A percentile compares a stretch with the other conserved stretches of the same genome.
phyloP scores from a whole-genome alignment of 2,113 vertebrate species.

The Glaucomys volans region DNA sequence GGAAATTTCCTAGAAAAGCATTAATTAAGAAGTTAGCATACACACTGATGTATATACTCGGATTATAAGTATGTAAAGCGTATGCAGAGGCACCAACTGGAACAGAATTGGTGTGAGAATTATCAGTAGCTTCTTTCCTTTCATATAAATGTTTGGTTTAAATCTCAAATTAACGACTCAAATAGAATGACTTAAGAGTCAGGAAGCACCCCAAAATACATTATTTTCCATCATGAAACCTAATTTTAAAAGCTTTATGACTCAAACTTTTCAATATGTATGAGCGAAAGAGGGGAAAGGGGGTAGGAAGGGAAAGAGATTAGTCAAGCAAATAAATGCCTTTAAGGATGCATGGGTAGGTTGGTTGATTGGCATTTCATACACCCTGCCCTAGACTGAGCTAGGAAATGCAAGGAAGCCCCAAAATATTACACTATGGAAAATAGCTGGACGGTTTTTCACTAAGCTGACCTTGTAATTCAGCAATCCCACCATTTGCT shows the following conservation, averaged over 20 bases:
- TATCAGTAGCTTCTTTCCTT: not conserved
- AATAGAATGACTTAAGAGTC: not conserved
- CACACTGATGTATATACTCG: not conserved
- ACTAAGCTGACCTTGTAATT: not conserved
- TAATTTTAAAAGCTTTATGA: constrained; percentile 52
- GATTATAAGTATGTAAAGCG: constrained; percentile 20
- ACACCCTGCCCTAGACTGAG: not conserved
- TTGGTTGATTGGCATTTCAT: not conserved
- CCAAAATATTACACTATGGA: not conserved
- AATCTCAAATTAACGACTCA: constrained; percentile 22
- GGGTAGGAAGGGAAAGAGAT: rapidly evolving
- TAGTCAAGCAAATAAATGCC: not conserved
- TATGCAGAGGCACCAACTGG: not conserved
- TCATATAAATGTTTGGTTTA: constrained; percentile 37
- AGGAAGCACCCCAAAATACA: not conserved
- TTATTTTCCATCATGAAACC: constrained; percentile 45
- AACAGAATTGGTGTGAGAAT: not conserved
- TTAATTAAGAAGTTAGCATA: not conserved
- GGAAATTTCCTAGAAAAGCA: not conserved
- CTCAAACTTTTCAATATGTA: not conserved
- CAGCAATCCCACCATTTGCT: not conserved
- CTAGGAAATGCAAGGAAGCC: not conserved
- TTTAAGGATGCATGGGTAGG: not conserved
- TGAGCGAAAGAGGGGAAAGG: not conserved
- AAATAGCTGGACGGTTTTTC: not conserved